These are phyloP conservation scores for Pristionchus pacificus DNA, from an alignment of 1,140 invertebrate species.

Conservation along the genomic window DNA sequence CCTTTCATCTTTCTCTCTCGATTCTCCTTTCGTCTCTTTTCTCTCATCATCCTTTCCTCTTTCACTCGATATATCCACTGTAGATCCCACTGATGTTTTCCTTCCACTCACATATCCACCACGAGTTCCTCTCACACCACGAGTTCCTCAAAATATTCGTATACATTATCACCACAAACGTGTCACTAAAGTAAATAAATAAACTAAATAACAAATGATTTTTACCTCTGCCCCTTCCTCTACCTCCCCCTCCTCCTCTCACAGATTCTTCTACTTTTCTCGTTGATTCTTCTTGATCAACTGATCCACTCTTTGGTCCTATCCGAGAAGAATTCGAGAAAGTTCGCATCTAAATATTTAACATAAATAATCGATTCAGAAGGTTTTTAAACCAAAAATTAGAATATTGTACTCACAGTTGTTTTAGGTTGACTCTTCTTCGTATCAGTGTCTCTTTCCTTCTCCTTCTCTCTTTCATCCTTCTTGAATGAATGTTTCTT, in stretches of 20 bases:
- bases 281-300: too few species aligned
- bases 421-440: neutral
- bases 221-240: neutral
- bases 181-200: neutral
- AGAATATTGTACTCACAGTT: too few species aligned
- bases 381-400: too few species aligned
- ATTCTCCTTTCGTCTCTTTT: neutral
- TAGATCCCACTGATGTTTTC: neutral
- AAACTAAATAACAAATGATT: neutral
- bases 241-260: neutral
- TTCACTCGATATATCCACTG: neutral
- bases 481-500: too few species aligned
- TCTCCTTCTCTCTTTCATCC: neutral
- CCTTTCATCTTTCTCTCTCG: neutral
- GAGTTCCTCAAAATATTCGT: too few species aligned
- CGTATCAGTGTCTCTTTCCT: neutral
- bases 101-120: neutral
- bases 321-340: neutral
- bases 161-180: too few species aligned
- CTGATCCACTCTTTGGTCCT: neutral
- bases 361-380: neutral
- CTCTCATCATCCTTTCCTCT: conserved; percentile 7
- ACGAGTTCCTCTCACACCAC: neutral
- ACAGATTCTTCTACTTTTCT: neutral
- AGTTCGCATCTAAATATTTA: too few species aligned